Base-by-base conservation (phyloP, 2,113 vertebrate genomes). In the Oreochromis aureus region DNA sequence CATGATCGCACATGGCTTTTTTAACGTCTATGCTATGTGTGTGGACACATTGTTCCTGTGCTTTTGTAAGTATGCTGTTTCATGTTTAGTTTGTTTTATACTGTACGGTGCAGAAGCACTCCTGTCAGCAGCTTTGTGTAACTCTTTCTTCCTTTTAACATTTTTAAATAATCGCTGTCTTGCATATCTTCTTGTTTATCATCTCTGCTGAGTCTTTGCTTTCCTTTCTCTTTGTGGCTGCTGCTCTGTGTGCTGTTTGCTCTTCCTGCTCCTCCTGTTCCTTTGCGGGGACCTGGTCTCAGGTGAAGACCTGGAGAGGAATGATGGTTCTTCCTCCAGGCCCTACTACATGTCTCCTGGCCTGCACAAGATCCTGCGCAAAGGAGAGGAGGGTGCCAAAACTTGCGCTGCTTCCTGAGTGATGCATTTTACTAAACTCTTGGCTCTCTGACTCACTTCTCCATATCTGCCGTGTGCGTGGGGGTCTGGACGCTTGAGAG, bases 231-330 rank as follows among this genome's bases (percentile, higher is more conserved):
- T 79, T 76, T 46, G 24, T 61, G 55, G 18, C 91, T 80, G 58
- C 71, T 59, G 2, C 63, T 84, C 59, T 89, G 39, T 41, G 22
- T 5, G 1, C 69, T 56, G 34, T 71, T 76, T 87, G 69, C 87
- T 89, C 1, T 19, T 55, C 15, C 78, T 84, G 15, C 71, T 71
- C 55, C 46, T 88, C 44, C 46, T 34, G 10, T 83, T 84, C 80
- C 58, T 69, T 48, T 81, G 58, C 41, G 85, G 84, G 54, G 39
- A 51, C 84, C 69, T 30, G 82, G 63, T 24, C 81, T 92, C 96
- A 99, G 98, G 98, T 94, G 98, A 99, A 97, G 98, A 99, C 94
- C 95, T 99, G 89, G 98, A 99, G 96, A 97, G 98, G 94, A 99
- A 99, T 54, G 98, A 99, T 10, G 98, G 98, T 88, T 98, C 98